These are phyloP conservation scores for Nannoperca obscura DNA, from an alignment of 2,797 vertebrate species.

Conservation along the genomic window DNA sequence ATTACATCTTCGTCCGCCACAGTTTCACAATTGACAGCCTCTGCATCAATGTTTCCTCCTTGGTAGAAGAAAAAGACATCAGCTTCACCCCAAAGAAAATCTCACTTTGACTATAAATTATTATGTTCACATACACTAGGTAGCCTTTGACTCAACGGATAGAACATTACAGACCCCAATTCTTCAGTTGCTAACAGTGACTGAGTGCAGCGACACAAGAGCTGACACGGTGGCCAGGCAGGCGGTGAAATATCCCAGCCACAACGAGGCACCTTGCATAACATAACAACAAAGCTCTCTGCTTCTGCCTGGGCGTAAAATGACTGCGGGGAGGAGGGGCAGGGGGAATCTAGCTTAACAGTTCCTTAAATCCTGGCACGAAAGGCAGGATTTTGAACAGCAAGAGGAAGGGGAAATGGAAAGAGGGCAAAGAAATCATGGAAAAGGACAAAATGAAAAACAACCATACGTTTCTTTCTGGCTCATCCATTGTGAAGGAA, in stretches of 20 bases:
- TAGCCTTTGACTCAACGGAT: conserved; percentile 52
- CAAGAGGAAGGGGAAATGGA: conserved; percentile 25
- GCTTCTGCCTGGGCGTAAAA: conserved; percentile 50
- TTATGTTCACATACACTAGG: conserved; percentile 46
- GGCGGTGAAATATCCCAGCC: conserved; percentile 55
- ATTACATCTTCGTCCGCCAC: conserved; percentile 74
- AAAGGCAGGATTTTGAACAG: conserved; percentile 47
- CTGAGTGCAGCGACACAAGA: conserved; percentile 54
- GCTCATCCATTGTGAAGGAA: conserved; percentile 26
- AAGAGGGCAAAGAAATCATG: conserved; percentile 27
- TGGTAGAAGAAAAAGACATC: conserved; percentile 42
- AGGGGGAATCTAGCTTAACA: conserved; percentile 42
- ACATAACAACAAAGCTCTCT: conserved; percentile 69
- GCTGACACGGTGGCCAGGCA: conserved; percentile 61
- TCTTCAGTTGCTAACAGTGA: conserved; percentile 57
- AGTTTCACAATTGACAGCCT: conserved; percentile 64
- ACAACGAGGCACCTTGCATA: conserved; percentile 70
- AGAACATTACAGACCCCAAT: conserved; percentile 56
- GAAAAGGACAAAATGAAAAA: conserved; percentile 13
- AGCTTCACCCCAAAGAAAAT: conserved; percentile 51
- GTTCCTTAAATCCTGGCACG: conserved; percentile 63
- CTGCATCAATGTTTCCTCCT: conserved; percentile 62
- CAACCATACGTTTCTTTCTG: not conserved
- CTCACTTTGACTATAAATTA: conserved; percentile 49
- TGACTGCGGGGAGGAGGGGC: conserved; percentile 25